A percentile compares a stretch with the other conserved stretches of the same genome.
Conservation (phyloP, 2,113 vertebrate genomes). For the Gila orcuttii region DNA sequence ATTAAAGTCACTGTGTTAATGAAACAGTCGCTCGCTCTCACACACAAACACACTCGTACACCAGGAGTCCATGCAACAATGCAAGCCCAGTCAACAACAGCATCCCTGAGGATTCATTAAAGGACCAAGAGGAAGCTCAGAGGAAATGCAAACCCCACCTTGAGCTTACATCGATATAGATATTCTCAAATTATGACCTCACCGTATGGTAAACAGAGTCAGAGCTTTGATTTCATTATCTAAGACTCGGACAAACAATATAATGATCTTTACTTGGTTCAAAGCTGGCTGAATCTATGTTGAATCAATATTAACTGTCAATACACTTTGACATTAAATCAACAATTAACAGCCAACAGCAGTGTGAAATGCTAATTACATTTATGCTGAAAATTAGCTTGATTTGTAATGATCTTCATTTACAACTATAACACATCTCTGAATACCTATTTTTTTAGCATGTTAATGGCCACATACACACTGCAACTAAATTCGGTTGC, state of each 20-base stretch:
- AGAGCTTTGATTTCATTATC: conserved; percentile 12
- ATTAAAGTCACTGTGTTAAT: conserved; percentile 69
- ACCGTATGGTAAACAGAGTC: conserved; percentile 32
- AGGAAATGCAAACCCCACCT: conserved; percentile 21
- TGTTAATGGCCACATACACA: neutral
- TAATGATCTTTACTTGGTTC: conserved; percentile 35
- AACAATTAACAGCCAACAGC: conserved; percentile 11
- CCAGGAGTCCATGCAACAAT: conserved; percentile 48
- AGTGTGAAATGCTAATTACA: conserved; percentile 20
- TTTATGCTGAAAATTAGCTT: neutral
- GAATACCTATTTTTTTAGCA: neutral
- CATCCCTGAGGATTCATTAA: conserved; percentile 33
- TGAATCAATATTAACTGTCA: conserved; percentile 35
- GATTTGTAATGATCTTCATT: neutral
- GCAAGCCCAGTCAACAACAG: conserved; percentile 36
- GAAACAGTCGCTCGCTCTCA: conserved; percentile 54
- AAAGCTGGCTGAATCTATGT: neutral
- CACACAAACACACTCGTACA: conserved; percentile 57
- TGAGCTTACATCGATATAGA: conserved; percentile 11
- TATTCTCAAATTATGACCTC: neutral
- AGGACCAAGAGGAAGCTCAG: neutral
- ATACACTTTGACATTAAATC: conserved; percentile 20
- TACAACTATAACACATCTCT: neutral
- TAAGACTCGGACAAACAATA: conserved; percentile 31
- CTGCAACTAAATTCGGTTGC: no score